phyloP scores from a whole-genome alignment of 2,888 invertebrate genomes.

The Taenaris catops region DNA sequence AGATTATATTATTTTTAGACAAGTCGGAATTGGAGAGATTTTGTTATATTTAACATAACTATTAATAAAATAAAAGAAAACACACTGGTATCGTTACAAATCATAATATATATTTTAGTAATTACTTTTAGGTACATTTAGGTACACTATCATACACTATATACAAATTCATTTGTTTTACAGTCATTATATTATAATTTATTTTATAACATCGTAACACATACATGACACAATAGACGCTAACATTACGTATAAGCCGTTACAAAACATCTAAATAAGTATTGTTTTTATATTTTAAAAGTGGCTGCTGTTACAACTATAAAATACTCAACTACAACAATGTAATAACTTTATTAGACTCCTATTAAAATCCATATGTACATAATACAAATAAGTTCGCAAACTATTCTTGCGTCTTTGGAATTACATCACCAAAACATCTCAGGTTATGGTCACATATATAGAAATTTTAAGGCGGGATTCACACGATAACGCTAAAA shows the following conservation, averaged over 20 bases:
- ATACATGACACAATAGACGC: conserved; percentile 29
- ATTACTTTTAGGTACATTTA: conserved; percentile 53
- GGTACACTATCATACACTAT: conserved; percentile 68
- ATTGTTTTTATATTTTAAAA: conserved; percentile 25
- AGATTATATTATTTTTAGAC: no score
- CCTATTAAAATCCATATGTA: conserved; percentile 31
- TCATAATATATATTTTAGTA: conserved; percentile 42
- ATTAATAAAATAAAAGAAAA: conserved; percentile 22
- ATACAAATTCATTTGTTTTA: conserved; percentile 45
- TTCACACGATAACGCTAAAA: conserved; percentile 42
- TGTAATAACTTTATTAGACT: conserved; percentile 18
- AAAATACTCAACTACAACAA: conserved; percentile 20
- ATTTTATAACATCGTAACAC: conserved; percentile 28
- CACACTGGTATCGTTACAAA: conserved; percentile 36
- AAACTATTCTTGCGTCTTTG: conserved; percentile 77
- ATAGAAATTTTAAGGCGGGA: conserved; percentile 67
- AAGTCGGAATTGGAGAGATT: no score
- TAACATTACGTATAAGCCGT: conserved; percentile 22
- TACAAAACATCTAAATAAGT: conserved; percentile 22
- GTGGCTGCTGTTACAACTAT: conserved; percentile 24
- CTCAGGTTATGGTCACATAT: conserved; percentile 74
- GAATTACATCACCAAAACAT: conserved; percentile 78
- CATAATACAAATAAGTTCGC: conserved; percentile 56
- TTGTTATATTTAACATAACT: no score
- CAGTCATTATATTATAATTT: conserved; percentile 30